Base-by-base conservation (phyloP, 2,888 invertebrate genomes). In the Amphipoea oculea region DNA sequence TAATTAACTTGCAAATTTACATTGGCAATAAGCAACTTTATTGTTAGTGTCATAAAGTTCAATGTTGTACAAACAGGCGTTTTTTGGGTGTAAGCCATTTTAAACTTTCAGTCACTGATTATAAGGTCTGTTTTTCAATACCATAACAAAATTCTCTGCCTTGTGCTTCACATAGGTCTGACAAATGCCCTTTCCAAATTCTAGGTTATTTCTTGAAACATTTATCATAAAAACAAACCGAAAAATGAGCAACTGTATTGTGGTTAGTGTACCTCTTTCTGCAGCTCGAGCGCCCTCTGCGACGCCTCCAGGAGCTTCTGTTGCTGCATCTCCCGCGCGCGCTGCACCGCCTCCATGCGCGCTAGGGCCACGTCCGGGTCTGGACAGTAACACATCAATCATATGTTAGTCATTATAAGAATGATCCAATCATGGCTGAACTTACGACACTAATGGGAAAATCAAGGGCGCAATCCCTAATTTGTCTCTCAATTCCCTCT, bases 281-380 rank as follows among this genome's bases (percentile, higher is more conserved):
- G 94, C 36, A 84, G 88, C 68, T 95, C 92, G 0, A 86, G 67
- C 0, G 95, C 96, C 0, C 93, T 81, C 82, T 84, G 90, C 0
- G 96, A 96, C 1, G 93, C 95, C 2, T 88, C 91, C 51, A 89
- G 77, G 12, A 96, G 87, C 20, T 85, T 20, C 62, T 88, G 86
- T 68, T 96, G 96, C 73, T 96, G 96, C 54, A 60, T 76, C 81
- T 96, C 96, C 0, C 96, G 88, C 1, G 96, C 96, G 4, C 92
- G 92, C 86, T 95, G 95, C 4, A 96, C 84, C 1, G 95, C 96
- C 81, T 95, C 95, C 94, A 95, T 91, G 0, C 95, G 94, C 0
- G 94, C 93, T 2, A 94, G 83, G 0, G 90, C 92, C 73, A 89
- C 87, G 86, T 96, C 96, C 0, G 96, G 96, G 75, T 96, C 96